Evolutionary conservation across 2,797 vertebrate genomes (phyloP).

Genomic region (Eupleurogrammus muticus): DNA sequence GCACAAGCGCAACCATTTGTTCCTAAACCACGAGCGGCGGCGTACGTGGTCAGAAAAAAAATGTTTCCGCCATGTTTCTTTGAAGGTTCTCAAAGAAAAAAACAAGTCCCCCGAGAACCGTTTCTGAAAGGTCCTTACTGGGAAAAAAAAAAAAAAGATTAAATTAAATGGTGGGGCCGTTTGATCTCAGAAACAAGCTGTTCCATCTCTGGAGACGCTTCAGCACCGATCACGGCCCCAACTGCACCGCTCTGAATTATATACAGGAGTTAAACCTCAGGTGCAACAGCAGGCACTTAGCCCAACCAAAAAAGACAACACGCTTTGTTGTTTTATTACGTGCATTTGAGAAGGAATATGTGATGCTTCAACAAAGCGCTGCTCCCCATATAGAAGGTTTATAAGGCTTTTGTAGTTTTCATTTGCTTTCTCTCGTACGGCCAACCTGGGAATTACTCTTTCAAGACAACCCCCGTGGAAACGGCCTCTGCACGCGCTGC

Average conservation of each 20-base stretch:
- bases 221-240: conserved; percentile 38
- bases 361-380: conserved; percentile 25
- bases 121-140: conserved; percentile 53
- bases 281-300: conserved; percentile 10
- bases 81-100: conserved; percentile 65
- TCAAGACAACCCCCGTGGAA: conserved; percentile 41
- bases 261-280: conserved; percentile 11
- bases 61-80: conserved; percentile 53
- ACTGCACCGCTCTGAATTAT: conserved; percentile 20
- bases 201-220: conserved; percentile 42
- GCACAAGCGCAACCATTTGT: conserved; percentile 51
- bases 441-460: conserved; percentile 48
- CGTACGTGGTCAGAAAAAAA: conserved; percentile 34
- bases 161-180: conserved; percentile 61
- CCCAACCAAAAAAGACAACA: conserved; percentile 10
- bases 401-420: conserved; percentile 37
- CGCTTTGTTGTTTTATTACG: conserved; percentile 23
- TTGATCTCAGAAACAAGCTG: conserved; percentile 52
- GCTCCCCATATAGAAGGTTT: conserved; percentile 35
- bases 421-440: conserved; percentile 36
- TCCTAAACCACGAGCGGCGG: conserved; percentile 34
- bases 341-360: conserved; percentile 19
- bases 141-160: conserved; percentile 53
- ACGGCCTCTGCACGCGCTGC: conserved; percentile 14
- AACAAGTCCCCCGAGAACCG: conserved; percentile 54